Evolutionary conservation across 1,140 invertebrate genomes (phyloP), one percentile per base, ranked within the genome.

Genomic region (Asbolus verrucosus): DNA sequence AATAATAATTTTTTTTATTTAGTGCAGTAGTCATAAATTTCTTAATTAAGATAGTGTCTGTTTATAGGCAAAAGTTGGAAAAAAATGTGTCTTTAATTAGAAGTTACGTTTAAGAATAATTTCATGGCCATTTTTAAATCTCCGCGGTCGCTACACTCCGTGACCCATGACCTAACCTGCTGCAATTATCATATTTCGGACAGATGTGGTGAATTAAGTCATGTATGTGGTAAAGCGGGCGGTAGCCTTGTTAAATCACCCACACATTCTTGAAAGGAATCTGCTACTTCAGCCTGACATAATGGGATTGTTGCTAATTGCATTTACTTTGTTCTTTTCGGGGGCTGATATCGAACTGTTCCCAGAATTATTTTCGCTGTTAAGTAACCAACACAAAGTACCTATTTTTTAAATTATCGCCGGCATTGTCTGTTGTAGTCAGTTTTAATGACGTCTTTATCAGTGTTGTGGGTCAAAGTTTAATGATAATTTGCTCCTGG

Each of bases 191-290:
- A 4, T 9, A 0, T 0, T 27, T 36, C 33, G 2, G 6, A 2
- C 33, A 8, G 43, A 24, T 54, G 46, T 27, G 24, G 1, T 27
- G 14, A 54, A 54, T 54, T 14, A 50, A 50, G 21, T 50, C 11
- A 36, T 36, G 5, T 50, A 27, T 50, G 43, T 50, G 18, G 11
- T 54, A 46, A 38, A 43, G 18, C 19, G n/a, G 19, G 21, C 46
- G 21, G 46, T 54, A 21, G 21, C 46, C 46, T 54, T 54, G 46
- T 54, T 54, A 24, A 46, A 14, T 50, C 46, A 54, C 46, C 46
- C 46, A 54, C 46, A 27, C 27, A 21, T 21, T 54, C 46, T 54
- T 54, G 46, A 54, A 54, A 54, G 46, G 21, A 54, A 54, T 54
- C 46, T 14, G 3, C 46, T 13, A 54, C 21, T 54, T 21, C 18